Base-by-base conservation (phyloP, 2,113 vertebrate genomes). In the Mastomys coucha region DNA sequence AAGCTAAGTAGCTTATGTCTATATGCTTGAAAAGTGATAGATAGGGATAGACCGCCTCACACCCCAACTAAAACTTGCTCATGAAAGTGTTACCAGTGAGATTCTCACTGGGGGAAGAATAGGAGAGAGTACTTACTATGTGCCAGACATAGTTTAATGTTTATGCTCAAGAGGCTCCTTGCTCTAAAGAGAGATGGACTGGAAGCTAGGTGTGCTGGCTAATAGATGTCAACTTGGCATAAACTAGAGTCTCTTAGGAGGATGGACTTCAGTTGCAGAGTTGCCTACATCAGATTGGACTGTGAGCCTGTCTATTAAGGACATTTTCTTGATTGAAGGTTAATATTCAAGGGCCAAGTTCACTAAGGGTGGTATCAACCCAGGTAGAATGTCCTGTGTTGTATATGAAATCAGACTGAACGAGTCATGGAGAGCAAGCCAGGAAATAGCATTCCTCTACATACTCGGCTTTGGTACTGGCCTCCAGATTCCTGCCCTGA, bases 81-180 rank as follows among this genome's bases (percentile, higher is more conserved):
- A 78, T 90, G 75, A 95, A 92, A 95, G 49, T 91, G 76, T 69
- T 91, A 56, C 81, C 72, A 88, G 7, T 65, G 70, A 86, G 58
- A 85, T 78, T 78, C 72, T 53, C 51, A 12, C 65, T 95, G 94
- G 65, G 53, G 42, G 93, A 93, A 77, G 10, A 70, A 45, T 5
- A 78, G 20, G 69, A 31, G 31, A 93, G 78, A 70, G 42, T 53
- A 39, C 84, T 95, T 69, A 69, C 2, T 31, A 88, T 26, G 75
- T 70, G 63, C 51, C 56, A 75, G 84, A 73, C 11, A 49, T 4
- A 77, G 65, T 89, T 95, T 88, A 94, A 85, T 88, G 75, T 78
- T 73, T 75, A 10, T 36, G 58, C 81, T 97, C 91, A 67, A 85
- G 80, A 81, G 72, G 13, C 26, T 94, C 17, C 77, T 95, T 91